Conservation (phyloP, 2,888 invertebrate species). For the Thecocarcelia acutangulata region DNA sequence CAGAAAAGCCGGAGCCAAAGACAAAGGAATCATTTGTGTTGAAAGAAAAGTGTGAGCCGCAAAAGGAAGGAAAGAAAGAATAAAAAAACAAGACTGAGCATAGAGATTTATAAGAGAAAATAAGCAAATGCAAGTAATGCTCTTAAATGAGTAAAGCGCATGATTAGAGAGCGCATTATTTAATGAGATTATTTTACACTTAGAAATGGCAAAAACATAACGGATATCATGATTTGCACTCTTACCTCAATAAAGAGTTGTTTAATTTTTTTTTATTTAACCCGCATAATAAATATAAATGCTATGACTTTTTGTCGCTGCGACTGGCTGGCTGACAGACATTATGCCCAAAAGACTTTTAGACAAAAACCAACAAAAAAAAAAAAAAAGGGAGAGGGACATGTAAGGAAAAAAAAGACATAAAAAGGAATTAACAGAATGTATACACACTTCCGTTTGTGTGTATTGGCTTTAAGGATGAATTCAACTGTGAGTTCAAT, state of each 20-base stretch:
- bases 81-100: background rate
- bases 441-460: conserved; percentile 61
- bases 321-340: background rate
- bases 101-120: conserved; percentile 9
- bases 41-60: conserved; percentile 33
- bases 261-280: conserved; percentile 17
- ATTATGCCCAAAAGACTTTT: background rate
- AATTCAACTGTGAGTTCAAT: conserved; percentile 24
- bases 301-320: background rate
- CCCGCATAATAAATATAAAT: conserved; percentile 43
- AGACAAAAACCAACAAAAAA: background rate
- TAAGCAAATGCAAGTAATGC: conserved; percentile 13
- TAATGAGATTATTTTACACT: conserved; percentile 13
- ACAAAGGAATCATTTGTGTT: conserved; percentile 45
- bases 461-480: conserved; percentile 55
- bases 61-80: conserved; percentile 15
- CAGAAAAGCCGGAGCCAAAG: conserved; percentile 41
- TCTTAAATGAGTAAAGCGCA: conserved; percentile 26
- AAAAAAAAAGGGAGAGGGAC: background rate
- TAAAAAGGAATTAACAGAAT: conserved; percentile 56
- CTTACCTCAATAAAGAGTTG: conserved; percentile 11
- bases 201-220: background rate
- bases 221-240: conserved; percentile 5
- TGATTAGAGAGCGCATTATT: conserved; percentile 6
- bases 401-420: conserved; percentile 13